Conservation (phyloP, 2,797 vertebrate species). For the Crocidura indochinensis region DNA sequence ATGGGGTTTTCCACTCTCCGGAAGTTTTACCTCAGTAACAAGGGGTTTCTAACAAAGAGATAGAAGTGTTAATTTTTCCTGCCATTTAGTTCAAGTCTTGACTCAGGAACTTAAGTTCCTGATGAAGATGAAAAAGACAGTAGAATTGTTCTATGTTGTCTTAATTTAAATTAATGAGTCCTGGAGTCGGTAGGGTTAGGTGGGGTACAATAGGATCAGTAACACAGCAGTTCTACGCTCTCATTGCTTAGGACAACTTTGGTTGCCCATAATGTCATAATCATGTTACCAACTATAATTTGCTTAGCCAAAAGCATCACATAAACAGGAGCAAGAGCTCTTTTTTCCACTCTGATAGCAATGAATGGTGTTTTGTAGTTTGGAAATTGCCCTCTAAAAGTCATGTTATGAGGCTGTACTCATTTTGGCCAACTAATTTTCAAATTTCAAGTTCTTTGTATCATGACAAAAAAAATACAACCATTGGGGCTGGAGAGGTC, state of each 20-base stretch:
- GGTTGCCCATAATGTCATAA: neutral
- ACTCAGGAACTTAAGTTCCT: neutral
- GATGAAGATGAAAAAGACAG: neutral
- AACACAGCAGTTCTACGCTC: neutral
- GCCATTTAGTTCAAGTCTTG: neutral
- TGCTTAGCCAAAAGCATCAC: neutral
- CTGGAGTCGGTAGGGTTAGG: too few relatives aligned
- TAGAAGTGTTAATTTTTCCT: neutral
- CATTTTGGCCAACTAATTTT: neutral
- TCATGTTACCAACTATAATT: neutral
- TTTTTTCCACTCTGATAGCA: neutral
- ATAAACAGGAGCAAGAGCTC: neutral
- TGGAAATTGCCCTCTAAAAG: too few relatives aligned
- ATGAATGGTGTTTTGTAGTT: too few relatives aligned
- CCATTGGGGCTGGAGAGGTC: neutral
- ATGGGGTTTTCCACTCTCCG: neutral
- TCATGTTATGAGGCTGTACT: too few relatives aligned
- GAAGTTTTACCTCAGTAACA: neutral
- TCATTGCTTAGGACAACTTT: neutral
- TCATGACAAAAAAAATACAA: neutral
- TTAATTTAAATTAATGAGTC: too few relatives aligned
- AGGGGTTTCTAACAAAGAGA: neutral
- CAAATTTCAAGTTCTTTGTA: too few relatives aligned
- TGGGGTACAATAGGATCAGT: too few relatives aligned
- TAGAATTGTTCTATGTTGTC: neutral